Conservation (phyloP, 1,140 invertebrate species). For the Halictus rubicundus region DNA sequence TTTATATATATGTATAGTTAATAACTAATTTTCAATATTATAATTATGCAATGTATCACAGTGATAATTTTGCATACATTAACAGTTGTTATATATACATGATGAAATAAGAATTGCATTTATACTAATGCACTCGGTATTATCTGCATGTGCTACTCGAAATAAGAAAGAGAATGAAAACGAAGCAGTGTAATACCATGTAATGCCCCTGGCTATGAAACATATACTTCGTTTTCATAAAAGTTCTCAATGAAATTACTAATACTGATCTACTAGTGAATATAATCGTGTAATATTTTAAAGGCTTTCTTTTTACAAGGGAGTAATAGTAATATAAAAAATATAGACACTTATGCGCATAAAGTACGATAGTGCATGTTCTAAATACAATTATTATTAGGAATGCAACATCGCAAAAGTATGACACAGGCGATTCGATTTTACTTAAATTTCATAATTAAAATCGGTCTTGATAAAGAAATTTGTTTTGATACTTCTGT, state of each 20-base stretch:
- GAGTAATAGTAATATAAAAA: slow-evolving; percentile 20
- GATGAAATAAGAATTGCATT: slow-evolving; percentile 8
- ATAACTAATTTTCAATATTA: slow-evolving; percentile 24
- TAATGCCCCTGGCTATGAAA: slow-evolving; percentile 25
- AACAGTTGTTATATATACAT: slow-evolving; percentile 9
- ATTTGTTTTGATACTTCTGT: slow-evolving; percentile 1
- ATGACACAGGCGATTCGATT: slow-evolving; percentile 5
- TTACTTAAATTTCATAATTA: slow-evolving; percentile 21
- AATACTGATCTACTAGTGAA: slow-evolving; percentile 14
- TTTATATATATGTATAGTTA: slow-evolving; percentile 20
- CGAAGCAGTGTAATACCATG: slow-evolving; percentile 10
- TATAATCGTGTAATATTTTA: slow-evolving; percentile 21
- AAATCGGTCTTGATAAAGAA: slow-evolving; percentile 1
- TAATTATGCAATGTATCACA: slow-evolving; percentile 42
- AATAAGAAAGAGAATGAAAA: slow-evolving; percentile 6
- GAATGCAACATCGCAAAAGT: slow-evolving; percentile 1
- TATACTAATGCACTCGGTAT: slow-evolving; percentile 14
- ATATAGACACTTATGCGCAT: slow-evolving; percentile 26
- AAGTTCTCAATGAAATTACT: slow-evolving; percentile 1
- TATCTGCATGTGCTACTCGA: background rate
- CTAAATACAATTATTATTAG: slow-evolving; percentile 9
- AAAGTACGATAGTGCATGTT: slow-evolving; percentile 20
- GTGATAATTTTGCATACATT: slow-evolving; percentile 38
- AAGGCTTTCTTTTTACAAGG: slow-evolving; percentile 15
- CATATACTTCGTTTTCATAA: background rate